Conservation (phyloP, 1,140 invertebrate genomes). For the Cotesia chilonis region DNA sequence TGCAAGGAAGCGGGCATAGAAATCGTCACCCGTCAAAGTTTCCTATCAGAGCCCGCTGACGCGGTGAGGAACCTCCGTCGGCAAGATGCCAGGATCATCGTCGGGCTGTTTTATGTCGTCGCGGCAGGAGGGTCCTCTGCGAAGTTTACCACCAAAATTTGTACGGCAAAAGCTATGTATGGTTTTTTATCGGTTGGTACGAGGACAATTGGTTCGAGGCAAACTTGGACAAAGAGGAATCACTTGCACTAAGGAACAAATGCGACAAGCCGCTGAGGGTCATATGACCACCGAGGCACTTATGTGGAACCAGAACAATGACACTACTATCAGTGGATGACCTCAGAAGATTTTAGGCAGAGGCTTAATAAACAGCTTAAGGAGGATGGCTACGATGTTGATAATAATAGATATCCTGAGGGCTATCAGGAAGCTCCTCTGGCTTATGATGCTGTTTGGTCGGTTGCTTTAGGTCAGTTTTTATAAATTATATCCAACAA, state of each 20-base stretch:
- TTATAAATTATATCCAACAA: not conserved
- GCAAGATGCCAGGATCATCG: conserved; percentile 96
- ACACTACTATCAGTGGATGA: conserved; percentile 93
- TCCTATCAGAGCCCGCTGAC: conserved; percentile 94
- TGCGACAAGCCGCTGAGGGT: conserved; percentile 92
- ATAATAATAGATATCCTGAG: conserved; percentile 84
- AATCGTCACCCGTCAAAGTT: conserved; percentile 95
- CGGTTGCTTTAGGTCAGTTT: conserved; percentile 83
- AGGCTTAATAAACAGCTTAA: conserved; percentile 82
- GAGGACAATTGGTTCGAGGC: conserved; percentile 98
- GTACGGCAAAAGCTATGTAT: conserved; percentile 96
- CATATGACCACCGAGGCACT: conserved; percentile 98
- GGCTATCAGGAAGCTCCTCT: conserved; percentile 98
- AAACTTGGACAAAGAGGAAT: conserved; percentile 87
- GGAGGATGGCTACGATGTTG: conserved; percentile 82
- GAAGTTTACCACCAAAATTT: conserved; percentile 95
- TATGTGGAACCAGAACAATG: conserved; percentile 96
- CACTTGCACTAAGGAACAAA: conserved; percentile 92
- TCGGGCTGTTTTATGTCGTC: conserved; percentile 97
- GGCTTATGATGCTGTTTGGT: conserved; percentile 99
- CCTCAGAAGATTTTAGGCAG: conserved; percentile 77
- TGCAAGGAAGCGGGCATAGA: conserved; percentile 94
- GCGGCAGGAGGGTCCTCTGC: conserved; percentile 95
- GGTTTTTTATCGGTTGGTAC: conserved; percentile 99
- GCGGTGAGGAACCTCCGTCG: conserved; percentile 92